Evolutionary conservation across 1,140 invertebrate genomes (phyloP), one percentile per base, ranked within the genome.

Genomic region (Drosophila punjabiensis): DNA sequence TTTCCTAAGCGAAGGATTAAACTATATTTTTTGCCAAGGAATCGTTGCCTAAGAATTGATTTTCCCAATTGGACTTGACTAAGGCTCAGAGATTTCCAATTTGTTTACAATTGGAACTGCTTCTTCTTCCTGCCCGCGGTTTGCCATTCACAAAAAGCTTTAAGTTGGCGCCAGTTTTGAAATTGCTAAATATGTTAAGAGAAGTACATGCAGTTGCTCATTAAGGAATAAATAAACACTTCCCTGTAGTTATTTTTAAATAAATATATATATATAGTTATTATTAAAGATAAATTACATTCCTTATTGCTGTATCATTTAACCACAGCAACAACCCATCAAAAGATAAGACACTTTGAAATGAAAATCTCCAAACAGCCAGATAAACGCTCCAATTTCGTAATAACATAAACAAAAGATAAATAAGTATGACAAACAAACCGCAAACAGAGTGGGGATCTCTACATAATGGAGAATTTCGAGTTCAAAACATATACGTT

Each of bases 361-460:
- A 67, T 43, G 63, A 69, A 82, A 75, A 82, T 86, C 79, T 79
- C 41, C 28, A 37, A 47, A 59, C 18, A 48, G 13, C 47, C 61
- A 74, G 76, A 78, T 64, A 85, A 85, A 87, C 74, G 85, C 32
- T 77, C 13, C 37, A 28, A 35, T 83, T 62, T 82, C 83, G 76
- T 87, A 85, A 87, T 78, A 67, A 43, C 33, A 64, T 79, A 85
- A 79, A 76, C 58, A 87, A 75, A 75, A 79, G 65, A 86, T 82
- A 79, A 82, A 82, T 79, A 74, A 67, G 50, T 62, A 79, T 67
- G 58, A 75, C 77, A 79, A 61, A 76, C 66, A 79, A 75, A 75
- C 58, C 52, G 48, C 37, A 53, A 33, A 61, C 32, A 7, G 20
- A 28, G n/a, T 8, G 39, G 18, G 11, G 35, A 37, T n/a, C 50